Conservation (phyloP, 1,140 invertebrate species). For the Caenorhabditis elegans region WBcel235 BX284606.5:4299501-4300000, state of each 20-base stretch:
- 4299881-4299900: slow-evolving; percentile 97
- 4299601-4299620: slow-evolving; percentile 99
- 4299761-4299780: slow-evolving; percentile 94
- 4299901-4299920: slow-evolving; percentile 98
- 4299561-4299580: slow-evolving; percentile 91
- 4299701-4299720: slow-evolving; percentile 80
- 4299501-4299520: too few relatives aligned
- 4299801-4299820: slow-evolving; percentile 85
- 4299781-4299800: slow-evolving; percentile 96
- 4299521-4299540: too few relatives aligned
- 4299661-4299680: background rate
- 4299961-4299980: slow-evolving; percentile 96
- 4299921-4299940: slow-evolving; percentile 99
- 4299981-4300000: slow-evolving; percentile 91
- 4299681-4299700: background rate
- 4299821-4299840: slow-evolving; percentile 95
- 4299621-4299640: slow-evolving; percentile 90
- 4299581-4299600: slow-evolving; percentile 91
- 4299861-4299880: slow-evolving; percentile 96
- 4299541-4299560: slow-evolving; percentile 85
- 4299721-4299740: slow-evolving; percentile 90
- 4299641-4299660: slow-evolving; percentile 54
- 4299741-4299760: slow-evolving; percentile 99
- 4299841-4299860: slow-evolving; percentile 95
- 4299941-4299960: slow-evolving; percentile 97